Base-by-base conservation (phyloP, 2,797 vertebrate species). In the Coendou prehensilis region DNA sequence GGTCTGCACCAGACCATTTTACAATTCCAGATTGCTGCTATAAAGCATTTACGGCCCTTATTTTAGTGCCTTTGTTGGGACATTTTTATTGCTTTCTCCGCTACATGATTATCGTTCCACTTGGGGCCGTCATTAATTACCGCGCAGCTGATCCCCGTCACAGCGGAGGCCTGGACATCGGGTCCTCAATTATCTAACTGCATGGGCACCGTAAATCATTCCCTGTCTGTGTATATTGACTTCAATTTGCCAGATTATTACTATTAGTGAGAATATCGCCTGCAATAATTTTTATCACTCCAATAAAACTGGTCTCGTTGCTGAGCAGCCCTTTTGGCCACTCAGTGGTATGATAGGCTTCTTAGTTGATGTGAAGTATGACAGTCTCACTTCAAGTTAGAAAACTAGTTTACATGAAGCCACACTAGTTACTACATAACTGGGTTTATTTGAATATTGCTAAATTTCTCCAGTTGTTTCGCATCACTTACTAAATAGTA, bases 271-370 rank as follows among this genome's bases (percentile, higher is more conserved):
- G 93, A 87, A 76, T 93, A 92, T 83, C 73, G 37, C 93, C 89
- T 89, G 91, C 64, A 93, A 14, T 97, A 47, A 95, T 95, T 97
- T 97, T 97, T 94, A 94, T 92, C 89, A 91, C 91, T 93, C 59
- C 84, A 14, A 93, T 95, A 75, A 97, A 97, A 91, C 59, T 61
- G 79, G 15, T 82, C 73, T 96, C 59, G 59, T 45, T 52, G 8
- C 61, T 41, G 50, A 92, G 86, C 45, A 57, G 88, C 86, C 54
- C 50, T 33, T 9, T 52, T 87, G 79, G 85, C 73, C 41, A 76
- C 79, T 80, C 23, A 87, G 64, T 88, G 85, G 61, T 33, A 30
- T 50, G 59, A 59, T 14, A 83, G n/a, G 61, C 71, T 79, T 87
- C 87, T 97, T 23, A 84, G 41, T 52, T 47, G 88, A 81, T 45